Evolutionary conservation across 2,888 invertebrate genomes (phyloP).

Genomic region (Papilio protenor): DNA sequence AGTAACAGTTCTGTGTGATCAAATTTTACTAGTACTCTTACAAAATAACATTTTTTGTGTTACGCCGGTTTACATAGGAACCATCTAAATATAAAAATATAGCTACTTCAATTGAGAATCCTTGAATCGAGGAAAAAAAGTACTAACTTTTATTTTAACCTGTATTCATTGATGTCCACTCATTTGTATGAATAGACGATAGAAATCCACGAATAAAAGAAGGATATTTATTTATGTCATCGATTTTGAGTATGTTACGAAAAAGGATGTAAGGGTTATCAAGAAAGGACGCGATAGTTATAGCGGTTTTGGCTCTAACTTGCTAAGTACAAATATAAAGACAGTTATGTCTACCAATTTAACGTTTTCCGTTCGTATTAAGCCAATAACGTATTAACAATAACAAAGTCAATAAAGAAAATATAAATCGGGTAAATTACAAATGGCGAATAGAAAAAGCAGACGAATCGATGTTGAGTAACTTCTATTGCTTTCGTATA

Average conservation of each 20-base stretch:
- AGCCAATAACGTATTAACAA: not conserved
- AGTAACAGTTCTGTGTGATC: too few species aligned
- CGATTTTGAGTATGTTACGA: not conserved
- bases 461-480: conserved; percentile 37
- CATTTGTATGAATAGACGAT: conserved; percentile 11
- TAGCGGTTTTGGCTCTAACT: too few species aligned
- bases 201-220: not conserved
- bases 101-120: not conserved
- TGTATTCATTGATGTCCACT: not conserved
- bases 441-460: conserved; percentile 37
- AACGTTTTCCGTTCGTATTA: too few species aligned
- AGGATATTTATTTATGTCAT: conserved; percentile 3
- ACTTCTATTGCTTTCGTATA: conserved; percentile 40
- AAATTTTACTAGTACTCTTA: too few species aligned
- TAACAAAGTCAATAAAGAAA: conserved; percentile 17
- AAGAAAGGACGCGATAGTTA: too few species aligned
- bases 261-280: not conserved
- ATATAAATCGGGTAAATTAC: conserved; percentile 32
- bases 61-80: too few species aligned
- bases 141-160: not conserved
- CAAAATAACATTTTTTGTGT: too few species aligned
- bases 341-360: not conserved
- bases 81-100: not conserved
- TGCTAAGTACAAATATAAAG: not conserved
- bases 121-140: not conserved